Evolutionary conservation across 53 echinoderm and acorn worm genomes (phyloP).

Genomic region (Glandiceps talaboti): DNA sequence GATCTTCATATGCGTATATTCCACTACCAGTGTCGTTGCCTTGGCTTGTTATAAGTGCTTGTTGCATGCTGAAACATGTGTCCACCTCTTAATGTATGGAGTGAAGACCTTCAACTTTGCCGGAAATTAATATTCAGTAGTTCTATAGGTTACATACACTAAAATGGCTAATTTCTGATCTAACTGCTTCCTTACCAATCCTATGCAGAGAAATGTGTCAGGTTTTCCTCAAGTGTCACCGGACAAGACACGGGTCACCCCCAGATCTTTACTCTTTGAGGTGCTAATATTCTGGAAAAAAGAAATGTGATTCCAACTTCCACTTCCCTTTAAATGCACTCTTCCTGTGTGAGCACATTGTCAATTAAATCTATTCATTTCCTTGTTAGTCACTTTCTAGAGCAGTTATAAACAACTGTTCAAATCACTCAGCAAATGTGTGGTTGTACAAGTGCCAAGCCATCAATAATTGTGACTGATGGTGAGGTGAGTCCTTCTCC

Average conservation of each 20-base stretch:
- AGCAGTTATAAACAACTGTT: not conserved
- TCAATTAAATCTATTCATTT: not conserved
- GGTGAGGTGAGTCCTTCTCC: not conserved
- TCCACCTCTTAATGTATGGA: conserved; percentile 28
- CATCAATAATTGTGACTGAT: conserved; percentile 1
- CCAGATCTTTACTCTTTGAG: conserved; percentile 16
- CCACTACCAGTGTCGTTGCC: conserved; percentile 1
- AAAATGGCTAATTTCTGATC: not conserved
- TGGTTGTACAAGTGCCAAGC: conserved; percentile 1
- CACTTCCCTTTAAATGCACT: not conserved
- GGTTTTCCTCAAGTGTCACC: not conserved
- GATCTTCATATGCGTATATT: conserved; percentile 19
- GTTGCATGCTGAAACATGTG: conserved; percentile 20
- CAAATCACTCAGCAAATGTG: not conserved
- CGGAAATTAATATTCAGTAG: not conserved
- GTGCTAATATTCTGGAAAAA: conserved; percentile 1
- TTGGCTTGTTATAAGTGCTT: not conserved
- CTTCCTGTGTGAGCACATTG: not conserved
- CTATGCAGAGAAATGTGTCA: not conserved
- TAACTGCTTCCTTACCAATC: not conserved
- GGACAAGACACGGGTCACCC: not conserved
- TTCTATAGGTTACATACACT: conserved; percentile 21
- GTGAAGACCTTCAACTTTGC: not conserved
- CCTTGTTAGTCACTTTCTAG: not conserved
- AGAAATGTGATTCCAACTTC: not conserved